Conservation (phyloP, 2,797 vertebrate species). For the Pterois miles region DNA sequence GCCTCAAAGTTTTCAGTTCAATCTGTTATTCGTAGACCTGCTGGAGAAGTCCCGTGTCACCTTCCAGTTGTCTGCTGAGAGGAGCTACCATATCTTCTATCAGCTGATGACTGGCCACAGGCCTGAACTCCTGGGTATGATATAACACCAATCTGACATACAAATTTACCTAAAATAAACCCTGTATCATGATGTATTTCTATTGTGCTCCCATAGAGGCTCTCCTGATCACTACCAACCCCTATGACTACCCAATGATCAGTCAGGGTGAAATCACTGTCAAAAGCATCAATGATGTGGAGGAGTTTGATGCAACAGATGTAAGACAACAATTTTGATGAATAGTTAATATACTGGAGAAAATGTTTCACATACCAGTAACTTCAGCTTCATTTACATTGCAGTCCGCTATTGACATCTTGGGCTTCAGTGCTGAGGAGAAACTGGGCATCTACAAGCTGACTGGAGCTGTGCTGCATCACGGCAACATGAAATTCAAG, state of each 20-base stretch:
- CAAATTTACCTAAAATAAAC: background rate
- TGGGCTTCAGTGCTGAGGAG: slow-evolving; percentile 86
- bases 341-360: too few relatives aligned
- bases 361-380: too few relatives aligned
- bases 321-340: slow-evolving; percentile 70
- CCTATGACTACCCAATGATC: slow-evolving; percentile 88
- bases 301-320: slow-evolving; percentile 90
- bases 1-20: too few relatives aligned
- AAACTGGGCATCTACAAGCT: slow-evolving; percentile 86
- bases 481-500: slow-evolving; percentile 90
- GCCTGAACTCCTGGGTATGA: slow-evolving; percentile 82
- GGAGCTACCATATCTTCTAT: slow-evolving; percentile 93
- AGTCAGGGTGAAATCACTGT: slow-evolving; percentile 91
- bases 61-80: slow-evolving; percentile 90
- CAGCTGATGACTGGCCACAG: slow-evolving; percentile 91
- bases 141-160: background rate
- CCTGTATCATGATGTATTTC: background rate
- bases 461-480: slow-evolving; percentile 87
- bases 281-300: slow-evolving; percentile 89
- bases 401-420: slow-evolving; percentile 74
- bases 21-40: slow-evolving; percentile 76
- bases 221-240: slow-evolving; percentile 90
- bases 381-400: too few relatives aligned
- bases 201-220: slow-evolving; percentile 71
- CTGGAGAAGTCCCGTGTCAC: slow-evolving; percentile 91